These are phyloP conservation scores for Cheilosia pagana DNA, from an alignment of 2,888 invertebrate genomes.

Conservation along the genomic window DNA sequence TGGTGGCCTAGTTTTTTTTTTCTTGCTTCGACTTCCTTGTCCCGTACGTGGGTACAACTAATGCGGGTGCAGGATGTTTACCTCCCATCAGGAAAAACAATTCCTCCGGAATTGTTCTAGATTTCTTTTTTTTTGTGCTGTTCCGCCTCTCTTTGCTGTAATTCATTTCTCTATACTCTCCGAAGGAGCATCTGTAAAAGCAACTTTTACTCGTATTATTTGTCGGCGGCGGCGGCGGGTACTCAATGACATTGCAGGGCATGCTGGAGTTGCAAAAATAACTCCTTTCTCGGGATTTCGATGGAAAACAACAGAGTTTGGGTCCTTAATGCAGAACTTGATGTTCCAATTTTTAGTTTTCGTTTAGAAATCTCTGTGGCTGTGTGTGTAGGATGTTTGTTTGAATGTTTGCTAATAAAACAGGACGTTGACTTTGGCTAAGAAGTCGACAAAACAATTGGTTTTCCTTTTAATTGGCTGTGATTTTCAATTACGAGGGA, in stretches of 20 bases:
- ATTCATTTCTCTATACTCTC: constrained; percentile 6
- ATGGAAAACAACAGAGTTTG: constrained; percentile 54
- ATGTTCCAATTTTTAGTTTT: constrained; percentile 64
- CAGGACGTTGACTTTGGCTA: constrained; percentile 64
- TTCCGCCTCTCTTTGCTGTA: constrained; percentile 15
- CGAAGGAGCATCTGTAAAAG: constrained; percentile 28
- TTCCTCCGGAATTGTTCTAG: constrained; percentile 62
- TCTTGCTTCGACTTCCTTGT: constrained; percentile 13
- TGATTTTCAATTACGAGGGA: constrained; percentile 56
- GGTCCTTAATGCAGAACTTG: constrained; percentile 66
- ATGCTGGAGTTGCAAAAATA: neutral
- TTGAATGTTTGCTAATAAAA: constrained; percentile 60
- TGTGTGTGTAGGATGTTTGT: constrained; percentile 19
- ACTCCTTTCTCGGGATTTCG: constrained; percentile 39
- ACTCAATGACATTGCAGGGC: constrained; percentile 22
- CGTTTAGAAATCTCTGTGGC: constrained; percentile 22
- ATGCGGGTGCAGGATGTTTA: constrained; percentile 64
- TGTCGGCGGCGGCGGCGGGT: constrained; percentile 37
- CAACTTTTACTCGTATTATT: constrained; percentile 38
- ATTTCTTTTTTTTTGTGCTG: constrained; percentile 20
- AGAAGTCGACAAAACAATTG: constrained; percentile 59
- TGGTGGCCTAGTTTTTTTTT: constrained; percentile 68
- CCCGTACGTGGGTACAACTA: constrained; percentile 20
- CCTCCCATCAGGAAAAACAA: constrained; percentile 62
- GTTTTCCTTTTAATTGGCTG: constrained; percentile 64